Evolutionary conservation across 2,888 invertebrate genomes (phyloP), one percentile per base, ranked within the genome.

Genomic region (Steinernema hermaphroditum): DNA sequence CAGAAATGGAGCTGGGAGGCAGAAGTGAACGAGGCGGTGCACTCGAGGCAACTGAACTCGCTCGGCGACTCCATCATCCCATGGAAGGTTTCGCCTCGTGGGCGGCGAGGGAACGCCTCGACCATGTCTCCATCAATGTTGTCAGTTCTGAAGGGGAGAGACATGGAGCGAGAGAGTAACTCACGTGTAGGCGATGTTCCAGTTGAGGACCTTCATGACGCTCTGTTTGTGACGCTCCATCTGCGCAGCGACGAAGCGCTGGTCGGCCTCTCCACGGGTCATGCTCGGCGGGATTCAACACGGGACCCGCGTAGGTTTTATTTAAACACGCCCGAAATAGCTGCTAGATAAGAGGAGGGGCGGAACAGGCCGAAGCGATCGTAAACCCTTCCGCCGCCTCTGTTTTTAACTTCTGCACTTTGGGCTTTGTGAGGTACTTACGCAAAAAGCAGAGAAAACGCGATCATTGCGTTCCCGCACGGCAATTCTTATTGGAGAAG

Each of bases 121-220:
- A 4, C 14, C 24, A 22, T 54, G n/a, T n/a, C n/a, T n/a, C n/a
- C n/a, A 14, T 27, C 54, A 27, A 54, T 54, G 54, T 54, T 27
- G 19, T 54, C 54, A 27, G 54, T 54, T 54, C 54, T 54, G 24
- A 54, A 54, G 22, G 19, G 41, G 41, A 14, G 41, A 14, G 9
- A 14, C 8, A 14, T 41, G 41, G 41, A 9, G 41, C 41, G 9
- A 41, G 41, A 41, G n/a, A n/a, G n/a, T 41, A 12, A 49, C 49
- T 49, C 19, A 49, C 49, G 49, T 49, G 49, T n/a, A 49, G 19
- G 49, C 49, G 9, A 49, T n/a, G 49, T 49, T 49, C 49, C 49
- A 49, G 49, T 49, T 49, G 49, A 49, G 49, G 12, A 49, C 49
- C 19, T 49, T 49, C 49, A 49, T 49, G 12, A 49, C 49, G 49